Evolutionary conservation across 2,888 invertebrate species (phyloP).

Genomic region (Hemicrepidius hirtus): DNA sequence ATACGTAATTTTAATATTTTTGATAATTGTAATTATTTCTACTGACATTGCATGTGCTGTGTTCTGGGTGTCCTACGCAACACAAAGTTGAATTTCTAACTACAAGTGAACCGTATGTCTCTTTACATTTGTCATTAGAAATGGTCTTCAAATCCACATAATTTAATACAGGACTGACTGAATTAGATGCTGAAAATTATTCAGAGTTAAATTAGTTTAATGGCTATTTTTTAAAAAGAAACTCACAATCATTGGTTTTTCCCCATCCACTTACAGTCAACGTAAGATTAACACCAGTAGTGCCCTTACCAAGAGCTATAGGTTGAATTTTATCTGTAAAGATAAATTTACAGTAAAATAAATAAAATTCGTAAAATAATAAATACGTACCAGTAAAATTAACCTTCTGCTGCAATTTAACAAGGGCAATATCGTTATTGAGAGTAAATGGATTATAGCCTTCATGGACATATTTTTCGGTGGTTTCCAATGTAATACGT

Average conservation of each 20-base stretch:
- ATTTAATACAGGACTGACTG: conserved; percentile 50
- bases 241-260: conserved; percentile 56
- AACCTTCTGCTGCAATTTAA: conserved; percentile 50
- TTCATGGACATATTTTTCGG: conserved; percentile 46
- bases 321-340: conserved; percentile 55
- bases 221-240: too few relatives aligned
- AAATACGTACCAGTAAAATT: conserved; percentile 43
- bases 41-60: conserved; percentile 65
- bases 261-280: conserved; percentile 61
- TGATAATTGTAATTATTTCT: neutral
- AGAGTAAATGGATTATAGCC: conserved; percentile 46
- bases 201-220: too few relatives aligned
- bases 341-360: neutral
- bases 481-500: conserved; percentile 38
- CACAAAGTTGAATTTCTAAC: conserved; percentile 60
- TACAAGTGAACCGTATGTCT: conserved; percentile 54
- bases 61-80: conserved; percentile 55
- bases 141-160: conserved; percentile 60
- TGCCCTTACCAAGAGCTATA: conserved; percentile 51
- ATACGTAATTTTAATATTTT: too few relatives aligned
- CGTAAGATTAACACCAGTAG: conserved; percentile 22
- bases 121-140: conserved; percentile 59
- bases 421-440: conserved; percentile 57
- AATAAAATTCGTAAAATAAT: neutral
- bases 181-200: conserved; percentile 4